Percentiles rank a stretch among this genome's conserved stretches.
phyloP scores from a whole-genome alignment of 2,113 vertebrate species.

The Coptodon bakossiorum region DNA sequence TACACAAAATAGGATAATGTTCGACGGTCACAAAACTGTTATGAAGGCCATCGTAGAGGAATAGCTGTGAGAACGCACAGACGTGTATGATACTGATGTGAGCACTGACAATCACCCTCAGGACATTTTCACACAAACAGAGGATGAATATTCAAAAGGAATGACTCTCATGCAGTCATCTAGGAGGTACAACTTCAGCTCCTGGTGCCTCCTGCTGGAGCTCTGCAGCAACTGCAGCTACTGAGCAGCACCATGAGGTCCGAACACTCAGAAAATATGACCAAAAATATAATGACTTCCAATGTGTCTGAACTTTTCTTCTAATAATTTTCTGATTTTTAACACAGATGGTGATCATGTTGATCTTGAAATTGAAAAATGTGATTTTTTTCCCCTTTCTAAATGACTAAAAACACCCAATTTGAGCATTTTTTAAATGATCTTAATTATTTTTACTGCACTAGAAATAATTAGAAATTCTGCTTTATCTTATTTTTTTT shows the following conservation, averaged over 20 bases:
- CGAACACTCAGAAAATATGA: background rate
- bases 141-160: background rate
- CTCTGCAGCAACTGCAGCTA: background rate
- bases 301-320: background rate
- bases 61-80: background rate
- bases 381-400: background rate
- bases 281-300: background rate
- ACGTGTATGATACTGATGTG: background rate
- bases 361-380: background rate
- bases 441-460: background rate
- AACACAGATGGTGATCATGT: background rate
- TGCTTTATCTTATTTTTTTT: background rate
- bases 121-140: background rate
- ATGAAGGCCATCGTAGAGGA: background rate
- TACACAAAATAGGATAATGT: background rate
- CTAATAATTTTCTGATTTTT: background rate
- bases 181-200: background rate
- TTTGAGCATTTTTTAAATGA: fast-evolving
- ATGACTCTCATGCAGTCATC: background rate
- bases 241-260: background rate
- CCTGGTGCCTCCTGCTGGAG: slow-evolving; percentile 28
- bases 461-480: background rate
- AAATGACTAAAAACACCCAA: background rate
- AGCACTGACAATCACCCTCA: background rate
- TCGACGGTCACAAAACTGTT: background rate